Percentiles rank a stretch among this genome's conserved stretches.
Evolutionary conservation across 2,797 vertebrate species (phyloP).

Genomic region (Thaleichthys pacificus): DNA sequence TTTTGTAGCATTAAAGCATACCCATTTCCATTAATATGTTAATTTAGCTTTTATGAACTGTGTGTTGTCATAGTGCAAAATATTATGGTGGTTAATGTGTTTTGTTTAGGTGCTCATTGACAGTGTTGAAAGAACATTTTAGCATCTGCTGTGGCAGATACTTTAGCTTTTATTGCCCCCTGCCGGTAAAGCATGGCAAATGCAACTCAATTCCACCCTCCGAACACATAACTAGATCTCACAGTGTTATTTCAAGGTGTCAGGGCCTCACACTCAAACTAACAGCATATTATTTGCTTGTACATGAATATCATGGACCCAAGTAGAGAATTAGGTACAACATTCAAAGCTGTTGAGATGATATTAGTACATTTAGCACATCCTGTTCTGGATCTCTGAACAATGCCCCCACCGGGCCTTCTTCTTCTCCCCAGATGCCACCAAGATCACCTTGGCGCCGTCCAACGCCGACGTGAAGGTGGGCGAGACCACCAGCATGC

Average conservation of each 20-base stretch:
- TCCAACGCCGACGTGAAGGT: slow-evolving; percentile 86
- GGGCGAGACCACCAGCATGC: slow-evolving; percentile 85
- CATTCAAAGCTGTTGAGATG: neutral
- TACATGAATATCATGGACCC: neutral
- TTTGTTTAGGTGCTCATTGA: neutral
- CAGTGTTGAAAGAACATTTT: neutral
- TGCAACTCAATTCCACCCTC: slow-evolving; percentile 25
- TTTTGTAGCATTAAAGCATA: too few species aligned
- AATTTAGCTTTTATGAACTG: too few species aligned
- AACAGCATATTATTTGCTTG: neutral
- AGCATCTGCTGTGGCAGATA: neutral
- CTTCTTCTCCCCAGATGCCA: slow-evolving; percentile 80
- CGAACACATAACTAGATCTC: too few species aligned
- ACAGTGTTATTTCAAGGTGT: neutral
- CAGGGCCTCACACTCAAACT: neutral
- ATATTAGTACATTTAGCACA: neutral
- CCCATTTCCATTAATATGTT: too few species aligned
- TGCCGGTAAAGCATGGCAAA: slow-evolving; percentile 50
- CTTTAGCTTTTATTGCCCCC: slow-evolving; percentile 67
- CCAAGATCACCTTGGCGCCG: slow-evolving; percentile 90
- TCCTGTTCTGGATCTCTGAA: neutral
- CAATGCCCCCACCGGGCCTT: slow-evolving; percentile 8
- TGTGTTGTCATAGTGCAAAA: too few species aligned
- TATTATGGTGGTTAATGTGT: neutral
- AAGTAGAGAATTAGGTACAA: neutral